Base-by-base conservation (phyloP, 2,888 invertebrate genomes). In the Microdon myrmicae region DNA sequence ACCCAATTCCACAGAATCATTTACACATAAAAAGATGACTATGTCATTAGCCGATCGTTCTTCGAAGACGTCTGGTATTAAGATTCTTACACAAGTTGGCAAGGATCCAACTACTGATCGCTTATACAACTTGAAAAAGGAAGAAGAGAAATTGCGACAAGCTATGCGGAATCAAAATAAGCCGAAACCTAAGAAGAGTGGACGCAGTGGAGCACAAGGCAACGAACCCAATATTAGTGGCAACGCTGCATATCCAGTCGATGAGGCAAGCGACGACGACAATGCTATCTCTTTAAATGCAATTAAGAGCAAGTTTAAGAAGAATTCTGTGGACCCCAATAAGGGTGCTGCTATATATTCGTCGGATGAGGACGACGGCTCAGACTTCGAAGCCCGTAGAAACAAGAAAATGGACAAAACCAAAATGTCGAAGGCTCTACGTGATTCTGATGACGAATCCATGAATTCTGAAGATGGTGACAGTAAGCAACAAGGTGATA, bases 11-110 rank as follows among this genome's bases (percentile, higher is more conserved):
- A 99, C 98, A 0, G 98, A 99, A 77, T 97, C 97, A 13, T 96
- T 97, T 81, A 99, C 99, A 0, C 98, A 99, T 79, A 87, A 96
- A 69, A 99, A 99, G 85, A 97, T 99, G 92, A 99, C 98, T 0
- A 85, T 98, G 81, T 97, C 96, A 0, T 83, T 98, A 69, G 98
- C 98, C 0, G 98, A 99, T 81, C 85, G 96, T 43, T 92, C 94
- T 29, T 89, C 92, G 39, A 96, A 96, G 81, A 92, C 94, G 0
- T 89, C 91, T 1, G 94, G 95, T 39, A 97, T 99, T 73, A 96
- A 97, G 82, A 94, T 99, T 48, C 82, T 99, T 69, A 94, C 96
- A 1, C 94, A 93, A 79, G 80, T 80, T 14, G 80, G 80, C 9
- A 78, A 76, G 61, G 96, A 99, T 81, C 99, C 99, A 0, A 98